Evolutionary conservation across 2,888 invertebrate genomes (phyloP).

Genomic region (Pseudococcus viburni): DNA sequence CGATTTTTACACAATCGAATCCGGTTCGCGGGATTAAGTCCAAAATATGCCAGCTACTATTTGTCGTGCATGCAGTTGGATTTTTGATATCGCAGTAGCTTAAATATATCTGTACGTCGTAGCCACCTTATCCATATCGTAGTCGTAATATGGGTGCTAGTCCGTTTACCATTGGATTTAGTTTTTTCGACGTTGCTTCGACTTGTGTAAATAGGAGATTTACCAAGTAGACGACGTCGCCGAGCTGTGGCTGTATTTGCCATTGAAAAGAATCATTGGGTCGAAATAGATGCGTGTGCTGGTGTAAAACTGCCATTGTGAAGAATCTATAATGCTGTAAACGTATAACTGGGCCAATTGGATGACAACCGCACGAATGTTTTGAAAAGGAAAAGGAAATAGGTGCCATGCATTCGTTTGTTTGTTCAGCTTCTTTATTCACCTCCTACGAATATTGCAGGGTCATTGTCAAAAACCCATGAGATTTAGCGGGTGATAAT

Average conservation of each 20-base stretch:
- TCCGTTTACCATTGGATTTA: slow-evolving; percentile 21
- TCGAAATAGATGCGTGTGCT: not conserved
- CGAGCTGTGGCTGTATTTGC: not conserved
- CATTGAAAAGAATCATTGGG: slow-evolving; percentile 19
- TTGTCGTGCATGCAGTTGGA: not conserved
- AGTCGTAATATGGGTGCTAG: not conserved
- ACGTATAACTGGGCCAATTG: not conserved
- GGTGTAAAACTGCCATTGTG: not conserved
- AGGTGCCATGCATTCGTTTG: not conserved
- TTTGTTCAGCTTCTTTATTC: not conserved
- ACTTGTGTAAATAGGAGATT: slow-evolving; percentile 9
- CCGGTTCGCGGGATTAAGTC: slow-evolving; percentile 33
- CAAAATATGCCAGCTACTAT: slow-evolving; percentile 17
- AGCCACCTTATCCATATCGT: not conserved
- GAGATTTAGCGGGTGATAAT: no score
- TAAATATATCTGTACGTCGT: not conserved
- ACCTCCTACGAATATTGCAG: no score
- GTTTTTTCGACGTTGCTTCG: not conserved
- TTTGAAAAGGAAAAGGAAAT: not conserved
- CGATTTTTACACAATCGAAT: slow-evolving; percentile 35
- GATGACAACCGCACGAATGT: not conserved
- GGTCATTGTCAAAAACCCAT: no score
- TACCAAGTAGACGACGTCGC: not conserved
- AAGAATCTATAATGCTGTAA: not conserved
- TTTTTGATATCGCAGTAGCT: slow-evolving; percentile 12